Evolutionary conservation across 2,113 vertebrate species (phyloP), one percentile per base, ranked within the genome.

Genomic region (Erinaceus europaeus): DNA sequence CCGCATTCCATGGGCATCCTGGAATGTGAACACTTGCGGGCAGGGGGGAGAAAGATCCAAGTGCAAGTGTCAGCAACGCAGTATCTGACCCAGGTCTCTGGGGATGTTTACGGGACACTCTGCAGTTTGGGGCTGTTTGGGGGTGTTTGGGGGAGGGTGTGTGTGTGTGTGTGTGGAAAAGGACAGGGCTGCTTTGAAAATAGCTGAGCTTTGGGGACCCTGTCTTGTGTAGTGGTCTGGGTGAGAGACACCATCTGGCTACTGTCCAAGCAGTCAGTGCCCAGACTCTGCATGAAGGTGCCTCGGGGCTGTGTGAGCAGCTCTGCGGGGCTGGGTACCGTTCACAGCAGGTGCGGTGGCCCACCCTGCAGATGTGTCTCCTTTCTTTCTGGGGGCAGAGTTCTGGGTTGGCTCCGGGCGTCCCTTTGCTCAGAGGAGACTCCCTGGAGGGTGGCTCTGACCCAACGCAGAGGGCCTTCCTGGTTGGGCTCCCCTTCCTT

Each of bases 41-140:
- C 57, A 67, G 44, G 77, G 32, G 55, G 44, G 57, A n/a, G n/a
- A n/a, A 92, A 67, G 77, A 83, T 62, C 36, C 36, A 85, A n/a
- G 50, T 61, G 67, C 69, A 50, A 74, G 57, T 38, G 67, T 29
- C 40, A 72, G 34, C 12, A 36, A 68, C 36, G 59, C 73, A 68
- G 0, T 55, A 29, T 52, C 68, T 81, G 57, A 73, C 18, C 50
- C 42, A 69, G 68, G 67, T 62, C 57, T 61, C 53, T 64, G 53
- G 53, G 74, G 59, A 61, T 78, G 20, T 76, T 40, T 34, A 10
- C 5, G 5, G 27, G 48, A 90, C 21, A 42, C 57, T 92, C 52
- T 46, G 50, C n/a, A 57, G 40, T 18, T 64, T 82, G 61, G 79
- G 34, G 23, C 83, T 73, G 34, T 40, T 42, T 90, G 62, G 74